phyloP scores from a whole-genome alignment of 1,140 invertebrate genomes.

The Ceratoteleas bidentatus region DNA sequence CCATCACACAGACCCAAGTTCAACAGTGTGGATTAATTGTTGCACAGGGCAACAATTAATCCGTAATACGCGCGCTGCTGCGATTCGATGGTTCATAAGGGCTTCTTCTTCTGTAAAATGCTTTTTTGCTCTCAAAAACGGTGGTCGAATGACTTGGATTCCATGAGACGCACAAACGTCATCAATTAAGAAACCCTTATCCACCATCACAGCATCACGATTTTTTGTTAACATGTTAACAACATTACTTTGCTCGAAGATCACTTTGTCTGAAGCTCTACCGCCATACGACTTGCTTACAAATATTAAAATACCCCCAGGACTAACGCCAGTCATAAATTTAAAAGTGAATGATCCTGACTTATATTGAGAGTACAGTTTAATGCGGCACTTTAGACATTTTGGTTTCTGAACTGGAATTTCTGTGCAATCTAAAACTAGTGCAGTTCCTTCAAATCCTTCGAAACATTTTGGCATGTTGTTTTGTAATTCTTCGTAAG shows the following conservation, averaged over 20 bases:
- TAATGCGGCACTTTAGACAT: constrained; percentile 11
- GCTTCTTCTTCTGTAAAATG: constrained; percentile 46
- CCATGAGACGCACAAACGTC: constrained; percentile 34
- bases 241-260: constrained; percentile 13
- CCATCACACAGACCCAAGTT: too few relatives aligned
- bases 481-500: not conserved
- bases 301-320: constrained; percentile 6
- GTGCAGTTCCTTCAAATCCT: constrained; percentile 9
- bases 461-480: constrained; percentile 16
- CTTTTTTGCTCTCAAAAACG: constrained; percentile 48
- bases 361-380: constrained; percentile 24
- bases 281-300: constrained; percentile 9
- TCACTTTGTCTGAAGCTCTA: constrained; percentile 14
- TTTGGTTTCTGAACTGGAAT: constrained; percentile 13
- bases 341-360: constrained; percentile 9
- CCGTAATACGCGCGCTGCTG: constrained; percentile 26
- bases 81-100: constrained; percentile 25
- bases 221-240: constrained; percentile 7
- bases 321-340: constrained; percentile 18
- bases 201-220: constrained; percentile 52
- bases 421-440: constrained; percentile 15
- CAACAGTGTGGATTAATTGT: too few relatives aligned
- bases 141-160: constrained; percentile 45
- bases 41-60: too few relatives aligned
- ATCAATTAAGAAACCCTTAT: constrained; percentile 69